Evolutionary conservation across 2,888 invertebrate species (phyloP).

Genomic region (Caenorhabditis drosophilae): DNA sequence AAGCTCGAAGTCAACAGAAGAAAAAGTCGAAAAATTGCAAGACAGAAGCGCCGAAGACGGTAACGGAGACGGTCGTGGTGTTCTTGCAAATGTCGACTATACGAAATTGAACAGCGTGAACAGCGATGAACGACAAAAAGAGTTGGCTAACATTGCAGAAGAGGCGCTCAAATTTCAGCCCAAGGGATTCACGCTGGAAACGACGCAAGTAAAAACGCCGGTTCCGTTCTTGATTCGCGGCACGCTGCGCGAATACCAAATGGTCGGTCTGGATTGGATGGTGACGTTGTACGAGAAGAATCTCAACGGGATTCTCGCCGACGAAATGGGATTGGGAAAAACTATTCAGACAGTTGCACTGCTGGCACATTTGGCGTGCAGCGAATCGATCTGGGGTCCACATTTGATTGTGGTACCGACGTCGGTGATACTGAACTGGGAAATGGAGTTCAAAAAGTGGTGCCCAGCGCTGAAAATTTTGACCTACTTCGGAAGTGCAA

Average conservation of each 20-base stretch:
- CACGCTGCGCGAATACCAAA: constrained; percentile 89
- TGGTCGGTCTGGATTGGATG: constrained; percentile 95
- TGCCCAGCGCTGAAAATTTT: constrained; percentile 98
- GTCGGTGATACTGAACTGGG: constrained; percentile 99
- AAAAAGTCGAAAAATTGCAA: background rate
- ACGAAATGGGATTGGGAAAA: constrained; percentile 62
- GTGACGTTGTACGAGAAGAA: constrained; percentile 93
- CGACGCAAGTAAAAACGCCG: constrained; percentile 89
- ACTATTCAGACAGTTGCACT: constrained; percentile 85
- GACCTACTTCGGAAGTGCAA: constrained; percentile 94
- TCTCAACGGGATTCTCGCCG: constrained; percentile 85
- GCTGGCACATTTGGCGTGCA: constrained; percentile 89
- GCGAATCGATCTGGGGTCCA: constrained; percentile 93
- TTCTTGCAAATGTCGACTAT: constrained; percentile 52
- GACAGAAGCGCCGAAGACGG: constrained; percentile 51
- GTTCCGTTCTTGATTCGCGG: constrained; percentile 91
- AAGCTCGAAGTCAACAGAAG: background rate
- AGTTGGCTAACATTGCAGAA: constrained; percentile 72
- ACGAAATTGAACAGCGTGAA: constrained; percentile 52
- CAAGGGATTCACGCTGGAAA: constrained; percentile 93
- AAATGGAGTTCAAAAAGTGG: constrained; percentile 99
- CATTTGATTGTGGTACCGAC: constrained; percentile 98
- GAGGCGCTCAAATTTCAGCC: constrained; percentile 95
- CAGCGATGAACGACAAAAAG: constrained; percentile 58
- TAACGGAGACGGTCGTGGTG: constrained; percentile 72